phyloP scores from a whole-genome alignment of 2,888 invertebrate genomes.

The Macrosoma leucophasiata region DNA sequence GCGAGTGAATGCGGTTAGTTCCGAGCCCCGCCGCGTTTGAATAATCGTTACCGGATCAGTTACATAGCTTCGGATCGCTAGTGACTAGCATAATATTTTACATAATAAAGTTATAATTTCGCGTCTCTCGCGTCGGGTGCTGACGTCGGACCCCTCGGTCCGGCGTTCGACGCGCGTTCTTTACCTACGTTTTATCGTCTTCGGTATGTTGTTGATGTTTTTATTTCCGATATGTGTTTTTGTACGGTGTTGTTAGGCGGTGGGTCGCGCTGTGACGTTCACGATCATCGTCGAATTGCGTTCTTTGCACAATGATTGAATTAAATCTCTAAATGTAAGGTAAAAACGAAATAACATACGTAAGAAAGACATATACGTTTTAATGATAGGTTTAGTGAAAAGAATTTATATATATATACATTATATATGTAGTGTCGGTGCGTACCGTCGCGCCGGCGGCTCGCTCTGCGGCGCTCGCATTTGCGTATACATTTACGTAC shows the following conservation, averaged over 20 bases:
- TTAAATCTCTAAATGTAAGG: conserved; percentile 52
- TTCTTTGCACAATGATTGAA: conserved; percentile 58
- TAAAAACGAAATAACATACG: conserved; percentile 71
- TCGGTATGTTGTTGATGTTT: conserved; percentile 33
- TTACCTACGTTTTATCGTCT: conserved; percentile 31
- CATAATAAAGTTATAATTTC: too few relatives aligned
- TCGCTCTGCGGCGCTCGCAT: too few relatives aligned
- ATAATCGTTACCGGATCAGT: conserved; percentile 60
- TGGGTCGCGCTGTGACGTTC: too few relatives aligned
- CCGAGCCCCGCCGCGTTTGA: conserved; percentile 34
- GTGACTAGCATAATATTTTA: conserved; percentile 57
- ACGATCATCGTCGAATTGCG: conserved; percentile 44
- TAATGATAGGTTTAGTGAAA: conserved; percentile 68
- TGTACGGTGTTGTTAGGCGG: conserved; percentile 27
- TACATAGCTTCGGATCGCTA: conserved; percentile 64
- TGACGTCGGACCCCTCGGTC: conserved; percentile 21
- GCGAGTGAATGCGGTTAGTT: not conserved
- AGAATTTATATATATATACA: conserved; percentile 69
- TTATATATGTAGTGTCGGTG: conserved; percentile 28
- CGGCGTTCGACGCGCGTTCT: conserved; percentile 27
- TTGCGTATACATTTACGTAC: too few relatives aligned
- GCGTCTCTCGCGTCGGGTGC: too few relatives aligned
- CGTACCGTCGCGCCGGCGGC: conserved; percentile 30
- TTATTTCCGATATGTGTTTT: conserved; percentile 27
- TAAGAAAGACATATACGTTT: conserved; percentile 76